Base-by-base conservation (phyloP, 1,140 invertebrate species). In the Ostrea edulis region DNA sequence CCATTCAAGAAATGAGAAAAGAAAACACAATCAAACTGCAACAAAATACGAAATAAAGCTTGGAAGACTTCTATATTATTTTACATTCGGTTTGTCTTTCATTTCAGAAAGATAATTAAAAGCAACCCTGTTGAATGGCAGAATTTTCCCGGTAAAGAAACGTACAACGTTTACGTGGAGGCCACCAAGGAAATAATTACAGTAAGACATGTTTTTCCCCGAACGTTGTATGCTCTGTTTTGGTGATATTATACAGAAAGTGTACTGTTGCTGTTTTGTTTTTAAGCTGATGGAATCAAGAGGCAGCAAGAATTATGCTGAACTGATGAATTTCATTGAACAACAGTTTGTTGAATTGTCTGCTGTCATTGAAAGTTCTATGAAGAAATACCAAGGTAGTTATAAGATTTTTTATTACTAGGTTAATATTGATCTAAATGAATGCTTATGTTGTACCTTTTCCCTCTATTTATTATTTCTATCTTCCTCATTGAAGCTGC, bases 271-370 rank as follows among this genome's bases (percentile, higher is more conserved):
- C n/a, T 44, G 35, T 44, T 51, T 88, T 58, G 29, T 71, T 68
- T 84, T 68, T 17, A 22, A 89, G 88, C 7, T 51, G 17, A 85
- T 85, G 44, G 84, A 85, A 25, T n/a, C 68, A 44, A 52, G 81
- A 25, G 62, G 68, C 8, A 53, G 55, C 22, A 29, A 55, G 9
- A 82, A 83, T 25, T 89, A 85, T 55, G 58, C 84, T 44, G 58
- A 44, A 54, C 20, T 87, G 22, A 52, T 86, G 58, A 84, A 89
- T 54, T 8, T 83, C 11, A 3, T 87, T n/a, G 44, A 85, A 8
- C 58, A 87, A 82, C 52, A 89, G 20, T 53, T 87, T n/a, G 20
- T 22, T 44, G 71, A 87, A 29, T 44, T 87, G 68, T 85, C 82
- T 54, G 85, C 22, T 25, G 53, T 77, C 5, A 44, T 82, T 17